Evolutionary conservation across 2,113 vertebrate species (phyloP).

Genomic region (Pontoporia blainvillei): DNA sequence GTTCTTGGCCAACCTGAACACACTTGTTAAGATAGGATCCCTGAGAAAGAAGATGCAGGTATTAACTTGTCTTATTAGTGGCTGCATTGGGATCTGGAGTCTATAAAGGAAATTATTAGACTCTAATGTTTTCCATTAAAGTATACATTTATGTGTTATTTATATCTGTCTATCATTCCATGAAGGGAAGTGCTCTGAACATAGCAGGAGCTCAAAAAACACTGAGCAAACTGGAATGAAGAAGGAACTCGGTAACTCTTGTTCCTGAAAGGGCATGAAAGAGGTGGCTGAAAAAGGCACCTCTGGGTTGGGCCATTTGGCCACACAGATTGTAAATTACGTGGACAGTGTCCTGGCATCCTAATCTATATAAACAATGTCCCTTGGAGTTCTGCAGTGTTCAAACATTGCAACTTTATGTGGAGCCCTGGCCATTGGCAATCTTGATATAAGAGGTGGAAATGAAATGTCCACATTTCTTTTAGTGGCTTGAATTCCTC

Average conservation of each 20-base stretch:
- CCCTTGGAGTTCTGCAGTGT: neutral
- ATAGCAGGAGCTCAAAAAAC: neutral
- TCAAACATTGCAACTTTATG: neutral
- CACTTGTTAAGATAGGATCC: neutral
- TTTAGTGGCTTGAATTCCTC: neutral
- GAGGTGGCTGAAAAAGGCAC: neutral
- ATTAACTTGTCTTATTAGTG: neutral
- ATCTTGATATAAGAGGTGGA: neutral
- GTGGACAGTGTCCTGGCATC: neutral
- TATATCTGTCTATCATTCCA: neutral
- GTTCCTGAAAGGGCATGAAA: neutral
- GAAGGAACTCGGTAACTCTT: neutral
- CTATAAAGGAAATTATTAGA: conserved; percentile 32
- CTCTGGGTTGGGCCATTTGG: neutral
- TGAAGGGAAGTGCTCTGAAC: neutral
- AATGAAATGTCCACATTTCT: neutral
- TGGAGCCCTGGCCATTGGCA: neutral
- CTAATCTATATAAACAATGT: neutral
- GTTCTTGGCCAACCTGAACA: neutral
- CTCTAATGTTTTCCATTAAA: conserved; percentile 8
- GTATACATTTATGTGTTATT: neutral
- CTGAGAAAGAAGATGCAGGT: neutral
- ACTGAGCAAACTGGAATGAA: neutral
- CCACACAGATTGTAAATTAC: neutral
- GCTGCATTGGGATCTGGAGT: neutral